These are phyloP conservation scores for Holotrichia oblita DNA, from an alignment of 1,140 invertebrate genomes.

Conservation along the genomic window DNA sequence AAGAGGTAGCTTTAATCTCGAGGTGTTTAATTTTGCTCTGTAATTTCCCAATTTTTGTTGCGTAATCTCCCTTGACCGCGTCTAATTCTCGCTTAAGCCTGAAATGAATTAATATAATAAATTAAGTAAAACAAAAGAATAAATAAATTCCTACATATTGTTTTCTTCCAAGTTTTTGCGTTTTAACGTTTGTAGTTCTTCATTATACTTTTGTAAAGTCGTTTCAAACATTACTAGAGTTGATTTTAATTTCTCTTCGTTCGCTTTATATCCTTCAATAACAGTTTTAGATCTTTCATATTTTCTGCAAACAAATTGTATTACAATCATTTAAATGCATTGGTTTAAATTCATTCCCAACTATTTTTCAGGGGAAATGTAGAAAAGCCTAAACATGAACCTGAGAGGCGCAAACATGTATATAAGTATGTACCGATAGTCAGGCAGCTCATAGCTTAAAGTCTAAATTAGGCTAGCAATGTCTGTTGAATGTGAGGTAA, in stretches of 20 bases:
- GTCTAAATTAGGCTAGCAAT: too few species aligned
- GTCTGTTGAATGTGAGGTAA: too few species aligned
- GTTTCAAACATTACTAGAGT: background rate
- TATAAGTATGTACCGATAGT: too few species aligned
- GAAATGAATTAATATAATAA: background rate
- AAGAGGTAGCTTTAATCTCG: background rate
- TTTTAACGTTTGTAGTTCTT: background rate
- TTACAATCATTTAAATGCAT: too few species aligned
- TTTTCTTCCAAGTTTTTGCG: background rate
- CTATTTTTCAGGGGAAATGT: too few species aligned
- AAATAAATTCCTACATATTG: background rate
- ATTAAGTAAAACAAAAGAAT: background rate
- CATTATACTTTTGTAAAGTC: background rate
- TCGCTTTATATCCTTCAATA: background rate
- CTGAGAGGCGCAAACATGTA: too few species aligned
- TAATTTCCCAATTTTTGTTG: background rate
- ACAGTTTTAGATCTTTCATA: background rate
- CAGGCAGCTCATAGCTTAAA: too few species aligned
- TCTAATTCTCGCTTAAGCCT: background rate
- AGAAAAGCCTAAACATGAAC: too few species aligned
- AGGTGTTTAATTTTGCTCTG: background rate
- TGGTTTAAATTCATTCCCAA: too few species aligned
- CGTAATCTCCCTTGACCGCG: background rate
- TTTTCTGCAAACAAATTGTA: conserved; percentile 18
- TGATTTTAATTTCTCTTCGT: background rate